Evolutionary conservation across 2,113 vertebrate species (phyloP), one percentile per base, ranked within the genome.

Genomic region (Macrotus californicus): DNA sequence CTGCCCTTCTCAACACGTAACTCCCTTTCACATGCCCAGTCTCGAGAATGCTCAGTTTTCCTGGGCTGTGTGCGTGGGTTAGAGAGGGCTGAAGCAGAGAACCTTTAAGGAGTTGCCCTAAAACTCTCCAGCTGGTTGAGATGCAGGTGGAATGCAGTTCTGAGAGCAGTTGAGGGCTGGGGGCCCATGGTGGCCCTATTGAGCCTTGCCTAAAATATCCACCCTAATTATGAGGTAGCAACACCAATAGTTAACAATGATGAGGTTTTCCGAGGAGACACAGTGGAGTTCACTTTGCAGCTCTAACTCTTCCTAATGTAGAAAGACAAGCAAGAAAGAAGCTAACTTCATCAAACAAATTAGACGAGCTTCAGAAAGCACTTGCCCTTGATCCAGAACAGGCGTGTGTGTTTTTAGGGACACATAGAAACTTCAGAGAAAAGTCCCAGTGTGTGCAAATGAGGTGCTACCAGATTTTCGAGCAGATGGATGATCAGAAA

Each of bases 311-410:
- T 80, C 46, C 48, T 41, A 19, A 21, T 16, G 5, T 29, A 75
- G 43, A 64, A 82, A 70, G 81, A 52, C 16, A 48, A 48, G 69
- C 6, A n/a, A 81, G 86, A 31, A 75, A 52, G 41, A 64, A 72
- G 64, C 26, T 18, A 15, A 89, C 26, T 3, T 15, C 34, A 19
- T 6, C 5, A 26, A 61, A 39, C 10, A 3, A 48, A 48, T 61
- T 16, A 13, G 39, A 8, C 12, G 9, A 41, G 12, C 66, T 85
- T 52, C 50, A 21, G 75, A 9, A 69, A 50, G 41, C 3, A 11
- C 1, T 4, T 3, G 64, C 22, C 52, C 31, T 34, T 0, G 0
- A 11, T 39, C 56, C 59, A 75, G 66, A 66, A 70, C 5, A 39
- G 39, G 13, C 39, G 5, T 8, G 15, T 8, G 12, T 21, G 8